Conservation (phyloP, 2,113 vertebrate species). For the Cynocephalus volans region DNA sequence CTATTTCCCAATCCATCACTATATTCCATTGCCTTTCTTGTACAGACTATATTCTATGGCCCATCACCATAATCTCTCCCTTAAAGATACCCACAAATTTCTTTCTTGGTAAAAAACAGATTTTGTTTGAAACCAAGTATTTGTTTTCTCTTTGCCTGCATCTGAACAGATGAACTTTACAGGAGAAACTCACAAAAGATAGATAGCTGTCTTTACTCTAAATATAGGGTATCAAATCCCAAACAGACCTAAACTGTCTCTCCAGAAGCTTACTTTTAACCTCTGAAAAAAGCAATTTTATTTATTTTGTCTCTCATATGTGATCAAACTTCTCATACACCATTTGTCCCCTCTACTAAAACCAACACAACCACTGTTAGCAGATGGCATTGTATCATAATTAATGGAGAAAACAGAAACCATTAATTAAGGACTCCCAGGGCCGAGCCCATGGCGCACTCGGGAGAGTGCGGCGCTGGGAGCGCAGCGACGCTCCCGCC, state of each 20-base stretch:
- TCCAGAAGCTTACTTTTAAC: not conserved
- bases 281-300: not conserved
- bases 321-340: not conserved
- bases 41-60: not conserved
- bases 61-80: not conserved
- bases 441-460: no score
- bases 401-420: not conserved
- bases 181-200: not conserved
- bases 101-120: not conserved
- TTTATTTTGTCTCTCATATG: not conserved
- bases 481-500: no score
- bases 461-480: no score
- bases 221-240: not conserved
- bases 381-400: not conserved
- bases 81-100: not conserved
- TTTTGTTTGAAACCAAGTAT: not conserved
- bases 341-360: not conserved
- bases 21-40: not conserved
- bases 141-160: not conserved
- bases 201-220: not conserved
- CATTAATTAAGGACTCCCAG: not conserved
- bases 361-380: not conserved
- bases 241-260: not conserved
- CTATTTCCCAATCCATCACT: not conserved
- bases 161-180: not conserved